phyloP scores from a whole-genome alignment of 2,797 vertebrate species.

The Acanthis flammea region DNA sequence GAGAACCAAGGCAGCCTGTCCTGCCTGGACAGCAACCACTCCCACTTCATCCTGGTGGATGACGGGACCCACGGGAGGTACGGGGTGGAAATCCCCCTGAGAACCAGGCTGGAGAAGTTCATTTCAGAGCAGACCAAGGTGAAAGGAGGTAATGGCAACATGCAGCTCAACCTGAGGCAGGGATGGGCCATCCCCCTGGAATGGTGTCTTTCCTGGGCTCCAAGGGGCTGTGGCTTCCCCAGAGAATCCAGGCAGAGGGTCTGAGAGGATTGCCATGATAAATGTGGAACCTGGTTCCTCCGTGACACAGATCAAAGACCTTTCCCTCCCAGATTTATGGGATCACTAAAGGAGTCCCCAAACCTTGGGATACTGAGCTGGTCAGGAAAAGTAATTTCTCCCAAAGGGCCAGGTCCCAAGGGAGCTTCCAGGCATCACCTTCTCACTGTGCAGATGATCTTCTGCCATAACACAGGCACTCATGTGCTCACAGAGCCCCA shows the following conservation, averaged over 20 bases:
- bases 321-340: background rate
- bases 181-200: background rate
- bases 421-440: background rate
- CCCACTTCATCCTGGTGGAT: conserved; percentile 96
- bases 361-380: background rate
- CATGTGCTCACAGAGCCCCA: too few relatives aligned
- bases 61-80: conserved; percentile 88
- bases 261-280: background rate
- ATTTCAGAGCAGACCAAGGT: conserved; percentile 86
- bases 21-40: conserved; percentile 92
- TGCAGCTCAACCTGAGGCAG: background rate
- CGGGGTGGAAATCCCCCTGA: conserved; percentile 82
- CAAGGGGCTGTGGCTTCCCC: background rate
- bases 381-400: rapidly evolving
- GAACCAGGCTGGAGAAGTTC: conserved; percentile 86
- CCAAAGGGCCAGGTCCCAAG: background rate
- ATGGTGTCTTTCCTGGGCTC: background rate
- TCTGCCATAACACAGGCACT: background rate
- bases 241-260: background rate
- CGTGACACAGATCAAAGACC: background rate
- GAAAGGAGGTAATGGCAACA: conserved; percentile 64
- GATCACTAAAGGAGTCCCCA: background rate
- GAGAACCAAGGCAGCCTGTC: conserved; percentile 83
- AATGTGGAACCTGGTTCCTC: background rate
- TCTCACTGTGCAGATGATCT: background rate